Evolutionary conservation across 2,888 invertebrate species (phyloP).

Genomic region (Plagodis pulveraria): DNA sequence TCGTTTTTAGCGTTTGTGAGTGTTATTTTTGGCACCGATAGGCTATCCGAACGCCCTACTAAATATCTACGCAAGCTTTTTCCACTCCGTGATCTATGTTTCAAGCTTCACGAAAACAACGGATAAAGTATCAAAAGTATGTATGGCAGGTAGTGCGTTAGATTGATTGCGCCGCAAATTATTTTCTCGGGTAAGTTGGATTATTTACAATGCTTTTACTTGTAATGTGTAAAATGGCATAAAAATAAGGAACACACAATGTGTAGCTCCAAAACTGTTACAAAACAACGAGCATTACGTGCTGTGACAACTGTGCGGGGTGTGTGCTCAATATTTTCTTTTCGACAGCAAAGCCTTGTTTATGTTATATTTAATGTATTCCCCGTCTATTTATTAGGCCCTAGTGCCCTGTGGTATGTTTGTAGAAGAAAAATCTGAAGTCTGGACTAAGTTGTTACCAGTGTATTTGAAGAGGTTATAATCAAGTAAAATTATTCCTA

Average conservation of each 20-base stretch:
- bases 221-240: constrained; percentile 8
- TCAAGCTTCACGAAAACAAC: constrained; percentile 84
- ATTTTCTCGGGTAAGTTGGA: constrained; percentile 77
- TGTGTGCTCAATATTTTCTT: constrained; percentile 55
- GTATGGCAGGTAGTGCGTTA: constrained; percentile 86
- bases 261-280: constrained; percentile 6
- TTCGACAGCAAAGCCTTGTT: constrained; percentile 33
- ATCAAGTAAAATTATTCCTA: constrained; percentile 49
- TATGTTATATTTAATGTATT: constrained; percentile 7
- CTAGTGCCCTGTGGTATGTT: not conserved
- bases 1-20: no score
- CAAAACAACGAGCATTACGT: constrained; percentile 20
- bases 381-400: constrained; percentile 4
- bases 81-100: constrained; percentile 33
- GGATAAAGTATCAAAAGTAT: constrained; percentile 56
- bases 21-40: no score
- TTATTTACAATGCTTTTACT: constrained; percentile 27
- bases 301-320: constrained; percentile 45
- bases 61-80: constrained; percentile 75
- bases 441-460: constrained; percentile 1
- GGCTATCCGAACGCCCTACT: no score
- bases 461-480: constrained; percentile 61
- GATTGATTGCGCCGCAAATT: constrained; percentile 87
- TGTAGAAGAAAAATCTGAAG: not conserved
- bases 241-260: constrained; percentile 1